Conservation (phyloP, 2,888 invertebrate genomes). For the Marasmarcha lunaedactyla region DNA sequence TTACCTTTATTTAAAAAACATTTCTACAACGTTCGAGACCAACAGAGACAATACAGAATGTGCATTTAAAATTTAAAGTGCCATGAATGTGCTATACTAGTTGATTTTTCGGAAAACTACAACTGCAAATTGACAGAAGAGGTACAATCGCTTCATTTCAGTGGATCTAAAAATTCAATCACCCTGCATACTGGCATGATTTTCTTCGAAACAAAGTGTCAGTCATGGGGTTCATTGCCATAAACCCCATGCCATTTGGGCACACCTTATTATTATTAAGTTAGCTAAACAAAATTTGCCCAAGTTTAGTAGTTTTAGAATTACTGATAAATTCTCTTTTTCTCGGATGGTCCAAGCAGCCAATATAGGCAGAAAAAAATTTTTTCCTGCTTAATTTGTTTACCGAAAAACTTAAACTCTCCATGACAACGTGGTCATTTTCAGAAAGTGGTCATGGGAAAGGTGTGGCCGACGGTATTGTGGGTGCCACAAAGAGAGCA, state of each 20-base stretch:
- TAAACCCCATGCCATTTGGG: slow-evolving; percentile 17
- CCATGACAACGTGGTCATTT: slow-evolving; percentile 19
- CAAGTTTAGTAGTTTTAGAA: slow-evolving; percentile 11
- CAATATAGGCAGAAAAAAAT: slow-evolving; percentile 21
- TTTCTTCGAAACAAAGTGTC: slow-evolving; percentile 10
- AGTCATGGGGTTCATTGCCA: slow-evolving; percentile 16
- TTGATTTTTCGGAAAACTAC: slow-evolving; percentile 20
- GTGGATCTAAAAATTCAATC: slow-evolving; percentile 16
- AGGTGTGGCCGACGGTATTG: slow-evolving; percentile 19
- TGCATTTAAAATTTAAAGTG: slow-evolving; percentile 10
- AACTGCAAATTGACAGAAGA: slow-evolving; percentile 15
- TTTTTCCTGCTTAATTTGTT: slow-evolving; percentile 15
- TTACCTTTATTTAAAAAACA: slow-evolving; percentile 16
- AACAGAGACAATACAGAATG: slow-evolving; percentile 15
- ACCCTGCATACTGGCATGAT: slow-evolving; percentile 18
- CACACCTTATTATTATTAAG: slow-evolving; percentile 14
- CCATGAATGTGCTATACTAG: slow-evolving; percentile 13
- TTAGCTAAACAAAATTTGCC: slow-evolving; percentile 11
- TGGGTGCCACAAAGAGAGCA: slow-evolving; percentile 17
- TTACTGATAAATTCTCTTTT: slow-evolving; percentile 19
- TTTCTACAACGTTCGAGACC: slow-evolving; percentile 14
- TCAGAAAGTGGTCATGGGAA: slow-evolving; percentile 9
- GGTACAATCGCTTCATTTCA: slow-evolving; percentile 19
- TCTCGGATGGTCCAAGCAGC: slow-evolving; percentile 19
- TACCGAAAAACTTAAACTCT: slow-evolving; percentile 11